Percentiles rank a stretch among this genome's conserved stretches.
Conservation (phyloP, 1,140 invertebrate genomes). For the Phenacoccus solenopsis region DNA sequence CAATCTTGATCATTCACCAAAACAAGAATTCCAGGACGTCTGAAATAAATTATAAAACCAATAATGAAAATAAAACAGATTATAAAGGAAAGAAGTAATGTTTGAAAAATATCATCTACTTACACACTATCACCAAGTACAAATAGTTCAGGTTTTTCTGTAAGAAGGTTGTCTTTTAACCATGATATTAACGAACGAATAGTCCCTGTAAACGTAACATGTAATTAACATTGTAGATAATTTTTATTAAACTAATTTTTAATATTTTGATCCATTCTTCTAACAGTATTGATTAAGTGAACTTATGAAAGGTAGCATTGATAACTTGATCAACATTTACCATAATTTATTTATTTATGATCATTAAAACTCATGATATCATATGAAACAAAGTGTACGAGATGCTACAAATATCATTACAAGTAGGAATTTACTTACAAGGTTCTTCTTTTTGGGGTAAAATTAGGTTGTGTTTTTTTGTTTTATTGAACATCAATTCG, state of each 20-base stretch:
- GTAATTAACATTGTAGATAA: neutral
- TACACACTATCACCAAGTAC: slow-evolving; percentile 67
- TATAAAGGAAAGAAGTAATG: slow-evolving; percentile 22
- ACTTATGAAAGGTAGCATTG: too few relatives aligned
- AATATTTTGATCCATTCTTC: too few relatives aligned
- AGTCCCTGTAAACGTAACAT: slow-evolving; percentile 46
- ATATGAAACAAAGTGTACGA: neutral
- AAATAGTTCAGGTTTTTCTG: slow-evolving; percentile 79
- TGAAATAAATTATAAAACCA: slow-evolving; percentile 33
- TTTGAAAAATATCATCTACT: slow-evolving; percentile 32
- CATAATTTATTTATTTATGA: too few relatives aligned
- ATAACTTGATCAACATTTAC: too few relatives aligned
- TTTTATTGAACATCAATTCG: slow-evolving; percentile 71
- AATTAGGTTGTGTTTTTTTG: slow-evolving; percentile 53
- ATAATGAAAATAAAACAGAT: slow-evolving; percentile 21
- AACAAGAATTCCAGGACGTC: slow-evolving; percentile 81
- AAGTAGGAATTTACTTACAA: slow-evolving; percentile 34
- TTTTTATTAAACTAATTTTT: neutral
- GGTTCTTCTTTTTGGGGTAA: slow-evolving; percentile 40
- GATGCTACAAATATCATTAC: neutral
- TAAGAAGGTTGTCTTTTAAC: slow-evolving; percentile 73
- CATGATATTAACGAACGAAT: slow-evolving; percentile 59
- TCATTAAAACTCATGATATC: too few relatives aligned
- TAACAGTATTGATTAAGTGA: too few relatives aligned
- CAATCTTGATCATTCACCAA: slow-evolving; percentile 86